Percentiles rank a stretch among this genome's conserved stretches.
phyloP scores from a whole-genome alignment of 1,140 invertebrate species.

The Eumaeus atala region DNA sequence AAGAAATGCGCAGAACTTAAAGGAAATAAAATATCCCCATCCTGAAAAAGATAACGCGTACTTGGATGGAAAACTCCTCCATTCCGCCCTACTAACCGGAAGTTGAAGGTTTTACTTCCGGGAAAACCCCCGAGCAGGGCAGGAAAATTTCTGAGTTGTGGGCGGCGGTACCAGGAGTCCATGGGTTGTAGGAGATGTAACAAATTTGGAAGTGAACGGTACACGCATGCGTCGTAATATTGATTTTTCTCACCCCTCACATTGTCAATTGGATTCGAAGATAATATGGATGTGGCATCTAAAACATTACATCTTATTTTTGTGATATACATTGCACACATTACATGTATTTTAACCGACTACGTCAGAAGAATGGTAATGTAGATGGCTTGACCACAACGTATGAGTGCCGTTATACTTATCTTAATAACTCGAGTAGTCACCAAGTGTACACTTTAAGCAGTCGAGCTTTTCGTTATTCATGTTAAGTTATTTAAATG shows the following conservation, averaged over 20 bases:
- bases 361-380: too few relatives aligned
- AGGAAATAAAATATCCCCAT: constrained; percentile 10
- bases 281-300: too few relatives aligned
- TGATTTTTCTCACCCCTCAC: constrained; percentile 39
- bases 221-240: constrained; percentile 50
- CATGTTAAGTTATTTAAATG: too few relatives aligned
- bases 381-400: too few relatives aligned
- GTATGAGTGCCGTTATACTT: too few relatives aligned
- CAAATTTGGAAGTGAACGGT: constrained; percentile 6
- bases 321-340: not conserved
- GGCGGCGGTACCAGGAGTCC: constrained; percentile 56
- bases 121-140: constrained; percentile 60
- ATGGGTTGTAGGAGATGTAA: constrained; percentile 32
- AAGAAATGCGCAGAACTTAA: constrained; percentile 38
- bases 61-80: constrained; percentile 23
- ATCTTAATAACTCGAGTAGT: too few relatives aligned
- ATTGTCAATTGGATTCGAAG: not conserved
- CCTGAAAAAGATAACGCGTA: not conserved
- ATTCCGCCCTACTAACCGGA: constrained; percentile 57
- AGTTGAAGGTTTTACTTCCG: constrained; percentile 52
- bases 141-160: constrained; percentile 71
- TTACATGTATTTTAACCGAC: not conserved
- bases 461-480: too few relatives aligned
- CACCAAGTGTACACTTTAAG: too few relatives aligned
- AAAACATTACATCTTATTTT: too few relatives aligned